phyloP scores from a whole-genome alignment of 2,113 vertebrate species.

The Eulacestoma nigropectus region DNA sequence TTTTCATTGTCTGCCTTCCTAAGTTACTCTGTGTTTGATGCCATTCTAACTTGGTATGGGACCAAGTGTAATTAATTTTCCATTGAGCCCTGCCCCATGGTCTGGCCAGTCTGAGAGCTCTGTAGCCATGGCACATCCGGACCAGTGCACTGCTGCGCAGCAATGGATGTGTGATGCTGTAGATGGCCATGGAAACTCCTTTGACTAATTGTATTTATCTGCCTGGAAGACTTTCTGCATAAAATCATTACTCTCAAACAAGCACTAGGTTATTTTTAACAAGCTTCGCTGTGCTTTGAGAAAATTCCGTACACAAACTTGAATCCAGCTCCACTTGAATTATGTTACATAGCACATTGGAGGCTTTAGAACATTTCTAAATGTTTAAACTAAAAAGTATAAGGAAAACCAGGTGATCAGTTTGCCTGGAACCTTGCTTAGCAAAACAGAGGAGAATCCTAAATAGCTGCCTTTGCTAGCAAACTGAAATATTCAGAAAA shows the following conservation, averaged over 20 bases:
- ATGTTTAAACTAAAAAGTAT: not conserved
- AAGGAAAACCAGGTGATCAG: not conserved
- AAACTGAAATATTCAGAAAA: not conserved
- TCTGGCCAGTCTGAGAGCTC: not conserved
- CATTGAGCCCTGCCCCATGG: not conserved
- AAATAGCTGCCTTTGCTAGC: not conserved
- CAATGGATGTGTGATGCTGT: accelerated
- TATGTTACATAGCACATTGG: not conserved
- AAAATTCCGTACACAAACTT: not conserved
- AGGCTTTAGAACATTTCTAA: not conserved
- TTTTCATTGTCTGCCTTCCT: not conserved
- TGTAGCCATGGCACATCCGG: not conserved
- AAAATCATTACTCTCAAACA: not conserved
- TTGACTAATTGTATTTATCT: not conserved
- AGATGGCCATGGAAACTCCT: not conserved
- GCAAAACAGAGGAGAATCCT: not conserved
- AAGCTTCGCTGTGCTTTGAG: not conserved
- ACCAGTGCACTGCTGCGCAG: not conserved
- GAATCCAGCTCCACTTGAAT: not conserved
- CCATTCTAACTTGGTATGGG: not conserved
- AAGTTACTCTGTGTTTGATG: not conserved
- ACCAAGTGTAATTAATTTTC: not conserved
- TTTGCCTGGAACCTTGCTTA: not conserved
- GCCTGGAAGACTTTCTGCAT: not conserved
- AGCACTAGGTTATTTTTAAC: not conserved